Base-by-base conservation (phyloP, 2,888 invertebrate genomes). In the Melinaea marsaeus region DNA sequence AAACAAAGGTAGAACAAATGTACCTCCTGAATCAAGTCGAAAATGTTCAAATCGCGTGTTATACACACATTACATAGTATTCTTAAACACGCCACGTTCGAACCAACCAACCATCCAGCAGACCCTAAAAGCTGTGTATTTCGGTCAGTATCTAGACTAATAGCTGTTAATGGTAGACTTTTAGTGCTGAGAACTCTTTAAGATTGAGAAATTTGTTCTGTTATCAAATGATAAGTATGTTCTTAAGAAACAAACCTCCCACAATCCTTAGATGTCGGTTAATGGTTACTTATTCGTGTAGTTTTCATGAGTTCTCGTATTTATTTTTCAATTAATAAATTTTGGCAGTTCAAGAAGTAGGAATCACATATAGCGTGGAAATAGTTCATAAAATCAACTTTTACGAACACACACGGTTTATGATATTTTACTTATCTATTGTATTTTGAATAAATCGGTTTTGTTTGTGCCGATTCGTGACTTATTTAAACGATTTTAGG, bases 11-110 rank as follows among this genome's bases (percentile, higher is more conserved):
- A 71, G 72, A 69, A 71, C 72, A 68, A 74, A 70, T 67, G 61
- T 22, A 22, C 62, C 59, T 65, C 63, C 54, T 67, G 42, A 42
- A 42, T 42, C 42, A 70, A 70, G 70, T 72, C 68, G 74, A 71
- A 72, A 74, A 74, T 74, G 73, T 70, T 64, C n/a, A 58, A 58
- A 69, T 74, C 69, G 74, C 74, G 74, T 74, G 74, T 60, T 68
- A 35, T 13, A 32, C 57, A 58, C 64, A 69, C 74, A 72, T 74
- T 65, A 63, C 59, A 55, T 56, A 48, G 58, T 62, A 69, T 69
- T 68, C 68, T 68, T 68, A 54, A 59, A 64, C 69, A 68, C 66
- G 68, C 59, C 59, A 68, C 57, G 62, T 55, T 66, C 22, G 46
- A 61, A 66, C 61, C 35, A 54, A 51, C 60, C 13, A 57, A 55